A percentile compares a stretch with the other conserved stretches of the same genome.
Evolutionary conservation across 2,797 vertebrate genomes (phyloP).

Genomic region (Pygocentrus nattereri): DNA sequence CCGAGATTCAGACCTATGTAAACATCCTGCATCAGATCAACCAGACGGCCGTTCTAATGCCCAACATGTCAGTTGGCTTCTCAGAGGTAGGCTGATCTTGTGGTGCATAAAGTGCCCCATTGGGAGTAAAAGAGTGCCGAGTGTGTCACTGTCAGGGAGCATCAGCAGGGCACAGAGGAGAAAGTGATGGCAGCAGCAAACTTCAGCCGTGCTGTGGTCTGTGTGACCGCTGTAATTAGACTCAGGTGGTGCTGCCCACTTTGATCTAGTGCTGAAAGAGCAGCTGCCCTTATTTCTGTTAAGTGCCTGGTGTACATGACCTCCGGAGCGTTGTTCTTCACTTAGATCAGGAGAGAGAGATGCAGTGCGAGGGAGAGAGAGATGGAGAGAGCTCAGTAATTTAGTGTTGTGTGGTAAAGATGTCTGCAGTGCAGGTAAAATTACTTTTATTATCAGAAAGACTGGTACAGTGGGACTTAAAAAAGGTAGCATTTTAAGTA

Average conservation of each 20-base stretch:
- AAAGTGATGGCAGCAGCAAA: not conserved
- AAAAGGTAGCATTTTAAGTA: no score
- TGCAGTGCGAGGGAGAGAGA: slow-evolving; percentile 1
- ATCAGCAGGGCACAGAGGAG: slow-evolving; percentile 19
- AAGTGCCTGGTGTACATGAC: not conserved
- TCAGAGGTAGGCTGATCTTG: slow-evolving; percentile 83
- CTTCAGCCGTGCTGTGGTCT: not conserved
- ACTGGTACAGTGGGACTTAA: not conserved
- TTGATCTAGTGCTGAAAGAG: slow-evolving; percentile 14
- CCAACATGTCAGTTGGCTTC: slow-evolving; percentile 78
- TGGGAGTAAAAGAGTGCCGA: not conserved
- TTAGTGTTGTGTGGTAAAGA: slow-evolving; percentile 1
- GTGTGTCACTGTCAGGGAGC: slow-evolving; percentile 26
- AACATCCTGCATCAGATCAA: slow-evolving; percentile 93
- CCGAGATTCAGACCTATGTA: slow-evolving; percentile 95
- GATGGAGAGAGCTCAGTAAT: slow-evolving; percentile 21
- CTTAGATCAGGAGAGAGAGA: slow-evolving; percentile 23
- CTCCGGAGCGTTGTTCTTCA: slow-evolving; percentile 7
- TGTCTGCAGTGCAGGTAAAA: not conserved
- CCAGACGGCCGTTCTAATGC: slow-evolving; percentile 83
- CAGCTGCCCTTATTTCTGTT: not conserved
- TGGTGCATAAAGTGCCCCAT: not conserved
- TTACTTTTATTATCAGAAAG: not conserved
- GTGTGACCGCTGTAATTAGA: slow-evolving; percentile 18
- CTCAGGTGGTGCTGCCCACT: not conserved